These are phyloP conservation scores for Bombus affinis DNA, from an alignment of 1,140 invertebrate genomes.

Conservation along the genomic window DNA sequence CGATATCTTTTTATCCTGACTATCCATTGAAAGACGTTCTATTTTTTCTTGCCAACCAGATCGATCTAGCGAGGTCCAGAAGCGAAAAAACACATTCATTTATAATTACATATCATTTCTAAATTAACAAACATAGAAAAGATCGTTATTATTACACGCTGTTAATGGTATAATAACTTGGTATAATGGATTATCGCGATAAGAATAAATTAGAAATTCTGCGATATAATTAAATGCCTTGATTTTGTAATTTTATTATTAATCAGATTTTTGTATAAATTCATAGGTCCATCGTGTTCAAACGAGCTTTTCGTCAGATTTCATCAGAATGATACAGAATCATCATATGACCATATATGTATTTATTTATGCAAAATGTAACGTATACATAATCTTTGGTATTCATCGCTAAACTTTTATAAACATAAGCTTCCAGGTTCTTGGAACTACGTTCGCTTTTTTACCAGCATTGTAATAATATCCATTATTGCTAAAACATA, in stretches of 20 bases:
- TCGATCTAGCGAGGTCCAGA: constrained; percentile 23
- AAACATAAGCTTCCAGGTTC: not conserved
- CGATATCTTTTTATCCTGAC: constrained; percentile 34
- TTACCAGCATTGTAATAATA: not conserved
- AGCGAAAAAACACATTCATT: not conserved
- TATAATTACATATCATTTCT: not conserved
- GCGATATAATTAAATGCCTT: not conserved
- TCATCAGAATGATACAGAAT: too few relatives aligned
- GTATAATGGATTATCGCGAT: not conserved
- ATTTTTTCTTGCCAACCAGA: constrained; percentile 72
- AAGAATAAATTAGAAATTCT: not conserved
- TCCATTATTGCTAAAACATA: not conserved
- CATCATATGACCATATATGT: too few relatives aligned
- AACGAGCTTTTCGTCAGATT: too few relatives aligned
- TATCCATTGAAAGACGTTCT: constrained; percentile 66
- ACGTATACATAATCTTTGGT: not conserved
- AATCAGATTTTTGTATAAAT: not conserved
- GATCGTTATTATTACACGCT: not conserved
- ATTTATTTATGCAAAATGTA: not conserved
- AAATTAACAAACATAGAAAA: not conserved
- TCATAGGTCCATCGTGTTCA: not conserved
- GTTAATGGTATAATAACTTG: not conserved
- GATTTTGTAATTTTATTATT: not conserved
- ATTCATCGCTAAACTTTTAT: not conserved
- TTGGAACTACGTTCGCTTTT: not conserved